These are phyloP conservation scores for Cosmopolites sordidus DNA, from an alignment of 2,888 invertebrate genomes.

Conservation along the genomic window DNA sequence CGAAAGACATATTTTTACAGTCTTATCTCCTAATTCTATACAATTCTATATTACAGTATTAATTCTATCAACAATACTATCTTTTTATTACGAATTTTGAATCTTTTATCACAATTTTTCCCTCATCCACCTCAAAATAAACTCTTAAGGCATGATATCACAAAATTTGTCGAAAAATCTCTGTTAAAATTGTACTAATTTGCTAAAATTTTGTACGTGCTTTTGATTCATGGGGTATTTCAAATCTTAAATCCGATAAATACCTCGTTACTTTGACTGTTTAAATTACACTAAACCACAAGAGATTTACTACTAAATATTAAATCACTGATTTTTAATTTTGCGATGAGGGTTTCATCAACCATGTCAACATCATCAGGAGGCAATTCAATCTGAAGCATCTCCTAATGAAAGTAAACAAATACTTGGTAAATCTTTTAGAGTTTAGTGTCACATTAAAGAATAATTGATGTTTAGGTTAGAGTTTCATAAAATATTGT, in stretches of 20 bases:
- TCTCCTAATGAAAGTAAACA: too few relatives aligned
- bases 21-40: conserved; percentile 22
- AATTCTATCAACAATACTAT: conserved; percentile 13
- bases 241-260: too few relatives aligned
- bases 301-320: too few relatives aligned
- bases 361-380: too few relatives aligned
- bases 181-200: conserved; percentile 10
- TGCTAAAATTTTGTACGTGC: conserved; percentile 9
- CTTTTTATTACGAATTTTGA: conserved; percentile 23
- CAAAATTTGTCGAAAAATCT: conserved; percentile 23
- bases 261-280: too few relatives aligned
- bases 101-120: conserved; percentile 20
- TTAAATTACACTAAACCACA: too few relatives aligned
- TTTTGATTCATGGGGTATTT: background rate
- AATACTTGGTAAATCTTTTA: too few relatives aligned
- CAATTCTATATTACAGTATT: conserved; percentile 14
- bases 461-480: too few relatives aligned
- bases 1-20: conserved; percentile 21
- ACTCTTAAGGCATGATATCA: conserved; percentile 27
- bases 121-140: conserved; percentile 21
- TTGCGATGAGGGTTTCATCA: too few relatives aligned
- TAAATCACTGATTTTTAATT: too few relatives aligned
- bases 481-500: conserved; percentile 10
- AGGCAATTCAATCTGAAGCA: too few relatives aligned
- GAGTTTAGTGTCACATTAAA: conserved; percentile 5